Conservation (phyloP, 2,888 invertebrate species). For the Cephus pygmeus region DNA sequence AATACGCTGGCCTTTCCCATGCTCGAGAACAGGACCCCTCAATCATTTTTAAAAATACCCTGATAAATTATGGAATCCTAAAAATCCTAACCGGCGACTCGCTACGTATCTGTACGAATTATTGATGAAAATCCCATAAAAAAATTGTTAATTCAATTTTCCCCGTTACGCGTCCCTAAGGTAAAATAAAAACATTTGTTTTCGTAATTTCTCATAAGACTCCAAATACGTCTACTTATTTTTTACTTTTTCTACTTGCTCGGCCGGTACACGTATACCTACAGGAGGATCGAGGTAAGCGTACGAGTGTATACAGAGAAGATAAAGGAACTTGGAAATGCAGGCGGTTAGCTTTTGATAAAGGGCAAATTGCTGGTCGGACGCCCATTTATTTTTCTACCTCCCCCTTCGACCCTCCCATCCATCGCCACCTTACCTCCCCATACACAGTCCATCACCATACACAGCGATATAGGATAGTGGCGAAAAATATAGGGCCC, state of each 20-base stretch:
- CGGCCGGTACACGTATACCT: background rate
- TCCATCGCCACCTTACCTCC: constrained; percentile 12
- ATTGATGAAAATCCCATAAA: background rate
- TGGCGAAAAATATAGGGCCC: no score
- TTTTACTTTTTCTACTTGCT: background rate
- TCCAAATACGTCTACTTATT: background rate
- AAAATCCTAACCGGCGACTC: background rate
- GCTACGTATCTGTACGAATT: background rate
- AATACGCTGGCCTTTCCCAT: constrained; percentile 36
- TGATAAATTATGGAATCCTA: background rate
- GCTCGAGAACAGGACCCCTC: constrained; percentile 19
- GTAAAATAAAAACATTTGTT: background rate
- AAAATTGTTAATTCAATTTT: background rate
- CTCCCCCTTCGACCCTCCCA: constrained; percentile 22
- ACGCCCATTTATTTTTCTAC: constrained; percentile 51
- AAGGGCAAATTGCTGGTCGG: constrained; percentile 51
- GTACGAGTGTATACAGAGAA: background rate
- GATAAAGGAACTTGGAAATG: background rate
- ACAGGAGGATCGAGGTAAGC: background rate
- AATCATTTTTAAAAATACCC: background rate
- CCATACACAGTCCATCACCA: constrained; percentile 4
- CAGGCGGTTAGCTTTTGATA: constrained; percentile 40
- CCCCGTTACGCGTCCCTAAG: background rate
- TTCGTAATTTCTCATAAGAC: background rate
- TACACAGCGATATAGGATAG: constrained; percentile 2